Evolutionary conservation across 2,888 invertebrate species (phyloP).

Genomic region (Eugnorisma glareosa): DNA sequence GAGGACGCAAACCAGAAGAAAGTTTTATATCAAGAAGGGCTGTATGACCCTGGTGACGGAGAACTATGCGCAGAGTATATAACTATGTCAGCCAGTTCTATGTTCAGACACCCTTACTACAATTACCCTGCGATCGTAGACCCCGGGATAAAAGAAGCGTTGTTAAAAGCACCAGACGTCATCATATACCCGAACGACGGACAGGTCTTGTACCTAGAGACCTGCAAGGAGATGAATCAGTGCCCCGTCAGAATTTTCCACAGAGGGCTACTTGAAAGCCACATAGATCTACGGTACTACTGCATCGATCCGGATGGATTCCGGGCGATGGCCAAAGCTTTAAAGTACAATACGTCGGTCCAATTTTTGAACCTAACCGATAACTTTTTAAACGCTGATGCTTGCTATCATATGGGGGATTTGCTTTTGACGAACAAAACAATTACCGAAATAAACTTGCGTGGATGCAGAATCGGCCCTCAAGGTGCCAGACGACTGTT

Average conservation of each 20-base stretch:
- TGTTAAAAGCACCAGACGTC: slow-evolving; percentile 71
- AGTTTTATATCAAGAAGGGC: slow-evolving; percentile 68
- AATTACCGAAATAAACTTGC: slow-evolving; percentile 76
- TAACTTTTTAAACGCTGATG: slow-evolving; percentile 80
- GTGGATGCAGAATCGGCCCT: slow-evolving; percentile 82
- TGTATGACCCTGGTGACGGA: slow-evolving; percentile 79
- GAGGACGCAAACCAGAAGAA: slow-evolving; percentile 74
- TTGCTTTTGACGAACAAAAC: slow-evolving; percentile 77
- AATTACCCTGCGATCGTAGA: slow-evolving; percentile 82
- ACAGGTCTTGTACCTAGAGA: slow-evolving; percentile 78
- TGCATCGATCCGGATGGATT: slow-evolving; percentile 78
- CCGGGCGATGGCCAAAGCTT: slow-evolving; percentile 79
- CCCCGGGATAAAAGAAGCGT: slow-evolving; percentile 80
- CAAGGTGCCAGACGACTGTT: slow-evolving; percentile 74
- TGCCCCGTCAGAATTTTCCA: slow-evolving; percentile 76
- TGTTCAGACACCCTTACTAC: slow-evolving; percentile 80
- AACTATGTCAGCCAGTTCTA: slow-evolving; percentile 76
- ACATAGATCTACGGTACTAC: slow-evolving; percentile 82
- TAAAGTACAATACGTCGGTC: slow-evolving; percentile 78
- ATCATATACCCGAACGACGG: slow-evolving; percentile 79
- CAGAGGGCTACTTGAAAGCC: slow-evolving; percentile 71
- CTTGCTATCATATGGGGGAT: slow-evolving; percentile 81
- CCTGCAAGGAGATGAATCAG: slow-evolving; percentile 80
- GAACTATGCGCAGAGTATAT: slow-evolving; percentile 81
- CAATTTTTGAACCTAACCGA: slow-evolving; percentile 77